Base-by-base conservation (phyloP, 2,888 invertebrate genomes). In the Microctonus aethiopoides region DNA sequence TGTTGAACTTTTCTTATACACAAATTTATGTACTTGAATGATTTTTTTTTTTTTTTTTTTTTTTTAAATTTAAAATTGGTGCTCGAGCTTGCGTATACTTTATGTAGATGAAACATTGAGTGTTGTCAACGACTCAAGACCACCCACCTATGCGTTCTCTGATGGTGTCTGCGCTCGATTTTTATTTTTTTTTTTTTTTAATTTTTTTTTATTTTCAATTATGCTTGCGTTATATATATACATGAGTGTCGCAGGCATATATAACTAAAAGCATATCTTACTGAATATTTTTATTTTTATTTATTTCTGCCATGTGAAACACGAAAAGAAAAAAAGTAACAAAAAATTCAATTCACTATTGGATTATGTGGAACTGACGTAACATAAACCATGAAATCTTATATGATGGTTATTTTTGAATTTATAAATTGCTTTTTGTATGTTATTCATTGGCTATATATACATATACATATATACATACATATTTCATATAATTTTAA, bases 271-370 rank as follows among this genome's bases (percentile, higher is more conserved):
- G 9, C 46, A 46, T 9, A 16, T 16, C 6, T 46, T 32, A 51
- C 6, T 16, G 24, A 22, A 11, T 29, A 54, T n/a, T 16, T 46
- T 5, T 46, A 5, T 16, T 6, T 46, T 20, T 20, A 5, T 20
- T 46, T 16, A 46, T 46, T 16, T 57, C 13, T 10, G 57, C 20
- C 57, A 57, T 57, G 57, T 32, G 34, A 16, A 57, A 57, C 5
- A 29, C 1, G n/a, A 34, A 34, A 6, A 46, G 16, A 34, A 34
- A 29, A 29, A 29, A 29, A 29, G 7, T 29, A 7, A 29, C 7
- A 7, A 7, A 29, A 7, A 57, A 57, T 57, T 57, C n/a, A 57
- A 32, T 57, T 57, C 20, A 56, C 29, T 56, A 56, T 32, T 64
- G 52, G 56, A 56, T 56, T 56, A 29, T 29, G 13, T 11, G 29